Evolutionary conservation across 2,113 vertebrate genomes (phyloP).

Genomic region (Sigmodon hispidus): DNA sequence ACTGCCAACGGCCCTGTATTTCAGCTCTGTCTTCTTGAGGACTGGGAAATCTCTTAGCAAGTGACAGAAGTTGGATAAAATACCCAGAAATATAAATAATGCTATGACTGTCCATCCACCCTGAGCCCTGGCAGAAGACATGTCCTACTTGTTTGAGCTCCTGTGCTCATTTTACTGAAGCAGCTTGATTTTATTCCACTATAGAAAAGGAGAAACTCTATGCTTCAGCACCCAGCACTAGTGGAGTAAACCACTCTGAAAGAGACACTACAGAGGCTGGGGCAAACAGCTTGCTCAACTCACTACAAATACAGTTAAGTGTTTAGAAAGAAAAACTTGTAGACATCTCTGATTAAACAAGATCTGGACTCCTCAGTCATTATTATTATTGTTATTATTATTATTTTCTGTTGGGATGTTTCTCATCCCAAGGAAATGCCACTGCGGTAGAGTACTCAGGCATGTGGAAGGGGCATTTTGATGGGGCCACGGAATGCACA

Average conservation of each 20-base stretch:
- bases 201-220: background rate
- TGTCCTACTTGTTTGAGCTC: background rate
- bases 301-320: background rate
- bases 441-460: background rate
- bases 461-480: background rate
- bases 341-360: background rate
- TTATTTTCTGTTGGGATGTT: background rate
- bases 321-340: background rate
- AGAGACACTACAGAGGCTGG: background rate
- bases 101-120: background rate
- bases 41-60: background rate
- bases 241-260: background rate
- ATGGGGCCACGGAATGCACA: background rate
- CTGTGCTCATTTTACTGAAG: background rate
- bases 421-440: background rate
- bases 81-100: background rate
- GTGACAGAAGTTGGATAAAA: background rate
- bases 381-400: too few species aligned
- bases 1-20: background rate
- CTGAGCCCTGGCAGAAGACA: background rate
- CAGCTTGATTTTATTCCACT: background rate
- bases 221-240: background rate
- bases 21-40: background rate
- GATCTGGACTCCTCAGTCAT: background rate
- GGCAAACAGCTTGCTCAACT: background rate